Conservation (phyloP, 2,113 vertebrate species). For the Psittacus erithacus region DNA sequence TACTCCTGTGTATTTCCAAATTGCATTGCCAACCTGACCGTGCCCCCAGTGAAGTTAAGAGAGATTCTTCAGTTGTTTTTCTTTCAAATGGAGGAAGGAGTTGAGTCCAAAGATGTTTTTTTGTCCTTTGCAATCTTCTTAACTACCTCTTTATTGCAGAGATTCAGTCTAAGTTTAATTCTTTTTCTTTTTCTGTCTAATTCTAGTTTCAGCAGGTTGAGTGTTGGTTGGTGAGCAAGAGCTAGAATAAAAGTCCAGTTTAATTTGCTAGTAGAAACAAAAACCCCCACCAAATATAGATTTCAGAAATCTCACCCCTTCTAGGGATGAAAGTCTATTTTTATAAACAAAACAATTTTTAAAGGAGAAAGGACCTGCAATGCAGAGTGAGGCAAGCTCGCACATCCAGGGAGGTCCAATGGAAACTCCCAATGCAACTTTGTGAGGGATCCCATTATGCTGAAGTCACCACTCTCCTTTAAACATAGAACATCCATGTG, state of each 20-base stretch:
- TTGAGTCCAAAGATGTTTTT: background rate
- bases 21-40: background rate
- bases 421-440: background rate
- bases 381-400: background rate
- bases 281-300: background rate
- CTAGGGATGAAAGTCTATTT: background rate
- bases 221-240: background rate
- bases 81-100: background rate
- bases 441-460: background rate
- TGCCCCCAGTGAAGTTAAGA: background rate
- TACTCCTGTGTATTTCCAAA: background rate
- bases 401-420: fast-evolving
- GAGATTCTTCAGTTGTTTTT: background rate
- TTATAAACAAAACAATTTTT: background rate
- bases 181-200: background rate
- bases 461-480: background rate
- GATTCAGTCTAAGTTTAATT: background rate
- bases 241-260: background rate
- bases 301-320: background rate
- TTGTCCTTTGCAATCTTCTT: background rate
- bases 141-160: background rate
- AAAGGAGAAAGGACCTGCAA: background rate
- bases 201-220: background rate
- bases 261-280: background rate
- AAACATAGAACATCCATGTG: background rate